These are phyloP conservation scores for Poecilia picta DNA, from an alignment of 2,797 vertebrate species.

Conservation along the genomic window DNA sequence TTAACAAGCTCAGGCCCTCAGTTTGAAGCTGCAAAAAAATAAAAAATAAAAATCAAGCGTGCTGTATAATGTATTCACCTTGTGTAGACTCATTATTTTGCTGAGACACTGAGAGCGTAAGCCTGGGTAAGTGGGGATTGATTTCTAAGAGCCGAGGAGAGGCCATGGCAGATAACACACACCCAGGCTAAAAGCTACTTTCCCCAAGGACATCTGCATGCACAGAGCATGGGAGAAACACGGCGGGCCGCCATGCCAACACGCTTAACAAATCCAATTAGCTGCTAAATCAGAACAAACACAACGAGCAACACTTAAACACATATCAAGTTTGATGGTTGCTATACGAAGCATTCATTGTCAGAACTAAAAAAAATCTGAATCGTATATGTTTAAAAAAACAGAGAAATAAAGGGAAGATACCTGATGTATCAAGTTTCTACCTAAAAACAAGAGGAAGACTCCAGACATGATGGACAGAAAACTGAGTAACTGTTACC, in stretches of 20 bases:
- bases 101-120: slow-evolving; percentile 53
- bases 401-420: not conserved
- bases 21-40: slow-evolving; percentile 58
- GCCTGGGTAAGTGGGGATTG: slow-evolving; percentile 75
- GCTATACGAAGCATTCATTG: not conserved
- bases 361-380: not conserved
- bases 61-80: slow-evolving; percentile 71
- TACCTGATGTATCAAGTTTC: not conserved
- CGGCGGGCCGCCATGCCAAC: slow-evolving; percentile 2
- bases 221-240: slow-evolving; percentile 19
- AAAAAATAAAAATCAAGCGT: slow-evolving; percentile 10
- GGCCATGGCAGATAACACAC: slow-evolving; percentile 39
- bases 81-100: slow-evolving; percentile 78
- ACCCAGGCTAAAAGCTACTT: slow-evolving; percentile 16
- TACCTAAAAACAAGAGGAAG: not conserved
- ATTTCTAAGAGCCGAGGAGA: slow-evolving; percentile 63
- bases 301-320: not conserved
- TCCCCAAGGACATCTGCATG: slow-evolving; percentile 32
- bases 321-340: not conserved
- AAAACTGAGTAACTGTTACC: not conserved
- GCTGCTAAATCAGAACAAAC: slow-evolving; percentile 8
- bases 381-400: not conserved
- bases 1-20: slow-evolving; percentile 38
- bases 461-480: too few relatives aligned
- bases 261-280: slow-evolving; percentile 35